Conservation (phyloP, 2,888 invertebrate species). For the Phorcus lineatus region DNA sequence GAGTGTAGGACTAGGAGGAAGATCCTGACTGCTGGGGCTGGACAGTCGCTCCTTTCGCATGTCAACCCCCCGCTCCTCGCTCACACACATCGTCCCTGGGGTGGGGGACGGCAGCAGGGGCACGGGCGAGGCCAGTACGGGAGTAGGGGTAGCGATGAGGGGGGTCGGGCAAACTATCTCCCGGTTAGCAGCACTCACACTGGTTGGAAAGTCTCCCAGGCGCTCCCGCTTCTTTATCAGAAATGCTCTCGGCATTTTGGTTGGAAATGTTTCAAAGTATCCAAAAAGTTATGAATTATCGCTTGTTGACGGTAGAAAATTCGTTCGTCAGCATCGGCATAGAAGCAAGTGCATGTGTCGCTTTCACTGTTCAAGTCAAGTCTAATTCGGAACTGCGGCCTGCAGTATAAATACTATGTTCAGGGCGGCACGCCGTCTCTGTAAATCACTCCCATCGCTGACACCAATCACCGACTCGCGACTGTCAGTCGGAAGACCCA, state of each 20-base stretch:
- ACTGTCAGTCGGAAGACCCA: not conserved
- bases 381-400: not conserved
- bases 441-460: not conserved
- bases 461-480: not conserved
- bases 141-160: not conserved
- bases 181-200: not conserved
- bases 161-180: not conserved
- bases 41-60: not conserved
- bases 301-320: not conserved
- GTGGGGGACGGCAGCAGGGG: not conserved
- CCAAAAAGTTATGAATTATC: not conserved
- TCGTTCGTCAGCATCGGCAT: not conserved
- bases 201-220: not conserved
- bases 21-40: not conserved
- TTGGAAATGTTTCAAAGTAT: not conserved
- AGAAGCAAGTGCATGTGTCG: not conserved
- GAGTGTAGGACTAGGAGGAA: not conserved
- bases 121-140: not conserved
- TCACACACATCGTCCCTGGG: not conserved
- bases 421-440: not conserved
- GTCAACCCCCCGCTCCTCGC: not conserved
- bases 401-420: not conserved
- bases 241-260: constrained; percentile 35
- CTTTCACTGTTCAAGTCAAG: not conserved
- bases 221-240: constrained; percentile 33